Evolutionary conservation across 1,140 invertebrate species (phyloP).

Genomic region (Micrasema longulum): DNA sequence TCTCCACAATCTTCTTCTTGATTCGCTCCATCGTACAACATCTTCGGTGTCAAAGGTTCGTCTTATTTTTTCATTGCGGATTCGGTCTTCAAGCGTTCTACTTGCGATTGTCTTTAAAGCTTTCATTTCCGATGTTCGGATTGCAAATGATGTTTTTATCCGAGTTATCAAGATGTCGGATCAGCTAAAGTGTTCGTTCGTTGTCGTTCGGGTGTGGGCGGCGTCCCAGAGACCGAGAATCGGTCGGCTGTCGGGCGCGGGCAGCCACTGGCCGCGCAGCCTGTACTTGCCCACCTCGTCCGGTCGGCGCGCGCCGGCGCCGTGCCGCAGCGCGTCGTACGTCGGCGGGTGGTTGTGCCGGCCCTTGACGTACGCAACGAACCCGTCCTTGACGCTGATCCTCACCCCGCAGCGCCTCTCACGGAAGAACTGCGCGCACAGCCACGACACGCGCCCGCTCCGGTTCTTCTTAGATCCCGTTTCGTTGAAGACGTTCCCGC

Average conservation of each 20-base stretch:
- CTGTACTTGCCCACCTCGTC: conserved; percentile 35
- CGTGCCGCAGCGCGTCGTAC: conserved; percentile 35
- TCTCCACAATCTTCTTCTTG: no score
- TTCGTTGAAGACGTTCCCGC: conserved; percentile 45
- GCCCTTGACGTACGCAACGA: conserved; percentile 46
- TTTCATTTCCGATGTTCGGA: no score
- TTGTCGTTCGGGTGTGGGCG: no score
- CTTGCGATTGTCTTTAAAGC: no score
- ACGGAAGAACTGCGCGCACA: conserved; percentile 44
- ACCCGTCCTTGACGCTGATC: conserved; percentile 38
- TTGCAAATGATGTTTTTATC: no score
- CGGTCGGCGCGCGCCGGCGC: not conserved
- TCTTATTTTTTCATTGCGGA: no score
- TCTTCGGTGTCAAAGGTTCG: no score
- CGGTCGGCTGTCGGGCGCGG: not conserved
- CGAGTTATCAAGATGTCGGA: no score
- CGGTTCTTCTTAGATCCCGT: conserved; percentile 13
- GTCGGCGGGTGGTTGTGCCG: conserved; percentile 50
- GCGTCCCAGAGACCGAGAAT: no score
- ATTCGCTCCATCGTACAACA: no score
- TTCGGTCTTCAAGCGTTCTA: no score
- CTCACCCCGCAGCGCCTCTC: conserved; percentile 38
- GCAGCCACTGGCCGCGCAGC: conserved; percentile 24
- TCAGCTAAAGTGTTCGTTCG: no score
- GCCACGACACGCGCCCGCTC: conserved; percentile 45